Evolutionary conservation across 2,113 vertebrate species (phyloP).

Genomic region (Phyllostomus discolor): DNA sequence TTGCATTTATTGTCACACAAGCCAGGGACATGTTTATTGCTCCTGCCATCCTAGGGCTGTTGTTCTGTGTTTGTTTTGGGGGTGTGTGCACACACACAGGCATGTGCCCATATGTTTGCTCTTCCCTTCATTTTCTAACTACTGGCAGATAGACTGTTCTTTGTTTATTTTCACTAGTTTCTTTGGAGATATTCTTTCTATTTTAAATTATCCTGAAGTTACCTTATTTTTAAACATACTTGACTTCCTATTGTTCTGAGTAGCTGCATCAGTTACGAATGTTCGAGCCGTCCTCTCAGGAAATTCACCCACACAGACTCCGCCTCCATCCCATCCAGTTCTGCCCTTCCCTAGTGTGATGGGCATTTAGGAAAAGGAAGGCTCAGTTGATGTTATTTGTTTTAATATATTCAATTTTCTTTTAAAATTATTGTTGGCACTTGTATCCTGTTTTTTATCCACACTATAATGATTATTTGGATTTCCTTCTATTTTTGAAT

Average conservation of each 20-base stretch:
- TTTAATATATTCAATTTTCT: not conserved
- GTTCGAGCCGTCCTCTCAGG: not conserved
- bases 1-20: not conserved
- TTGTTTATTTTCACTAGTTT: not conserved
- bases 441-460: not conserved
- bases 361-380: not conserved
- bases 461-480: not conserved
- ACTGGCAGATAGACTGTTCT: not conserved
- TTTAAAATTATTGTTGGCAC: not conserved
- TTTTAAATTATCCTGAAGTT: not conserved
- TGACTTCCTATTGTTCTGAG: not conserved
- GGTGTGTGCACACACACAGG: not conserved
- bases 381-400: rapidly evolving
- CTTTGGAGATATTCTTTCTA: not conserved
- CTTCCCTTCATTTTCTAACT: not conserved
- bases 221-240: rapidly evolving
- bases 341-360: not conserved
- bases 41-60: not conserved
- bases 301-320: not conserved
- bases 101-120: not conserved
- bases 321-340: rapidly evolving
- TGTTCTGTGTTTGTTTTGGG: too few relatives aligned
- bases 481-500: not conserved
- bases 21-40: rapidly evolving
- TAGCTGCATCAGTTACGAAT: rapidly evolving